A percentile compares a stretch with the other conserved stretches of the same genome.
Evolutionary conservation across 2,797 vertebrate species (phyloP).

Genomic region (Tragelaphus eurycerus): DNA sequence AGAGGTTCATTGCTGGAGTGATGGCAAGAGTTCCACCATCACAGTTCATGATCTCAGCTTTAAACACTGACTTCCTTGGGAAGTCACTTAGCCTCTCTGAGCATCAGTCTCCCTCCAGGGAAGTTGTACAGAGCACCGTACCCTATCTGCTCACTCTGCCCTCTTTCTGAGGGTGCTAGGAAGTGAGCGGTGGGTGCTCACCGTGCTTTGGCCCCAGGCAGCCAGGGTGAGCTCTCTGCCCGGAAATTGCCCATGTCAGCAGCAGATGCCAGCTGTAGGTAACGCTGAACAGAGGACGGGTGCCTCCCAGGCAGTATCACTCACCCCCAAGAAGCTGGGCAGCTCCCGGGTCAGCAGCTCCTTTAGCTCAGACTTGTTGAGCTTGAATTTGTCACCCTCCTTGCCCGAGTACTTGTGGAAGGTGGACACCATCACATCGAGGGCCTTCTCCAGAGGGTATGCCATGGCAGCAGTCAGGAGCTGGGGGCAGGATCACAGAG

Average conservation of each 20-base stretch:
- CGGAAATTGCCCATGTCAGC: neutral
- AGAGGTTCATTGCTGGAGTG: fast-evolving
- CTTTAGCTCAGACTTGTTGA: conserved; percentile 87
- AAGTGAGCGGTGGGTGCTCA: fast-evolving
- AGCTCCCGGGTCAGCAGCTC: conserved; percentile 85
- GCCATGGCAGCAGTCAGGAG: conserved; percentile 67
- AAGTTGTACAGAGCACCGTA: neutral
- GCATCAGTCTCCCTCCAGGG: neutral
- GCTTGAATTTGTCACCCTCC: conserved; percentile 82
- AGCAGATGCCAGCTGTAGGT: neutral
- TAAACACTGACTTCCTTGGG: neutral
- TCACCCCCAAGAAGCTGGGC: conserved; percentile 81
- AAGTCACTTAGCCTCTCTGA: neutral
- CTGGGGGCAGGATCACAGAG: conserved; percentile 29
- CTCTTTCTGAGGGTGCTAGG: neutral
- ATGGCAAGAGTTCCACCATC: neutral
- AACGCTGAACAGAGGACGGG: too few relatives aligned
- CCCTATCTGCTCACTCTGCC: neutral
- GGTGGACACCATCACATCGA: conserved; percentile 80
- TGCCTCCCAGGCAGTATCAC: neutral
- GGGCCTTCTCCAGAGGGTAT: conserved; percentile 73
- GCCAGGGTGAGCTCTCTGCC: neutral
- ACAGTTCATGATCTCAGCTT: neutral
- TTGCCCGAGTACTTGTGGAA: conserved; percentile 86
- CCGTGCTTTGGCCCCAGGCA: neutral